Conservation (phyloP, 2,113 vertebrate species). For the Eclectus roratus region DNA sequence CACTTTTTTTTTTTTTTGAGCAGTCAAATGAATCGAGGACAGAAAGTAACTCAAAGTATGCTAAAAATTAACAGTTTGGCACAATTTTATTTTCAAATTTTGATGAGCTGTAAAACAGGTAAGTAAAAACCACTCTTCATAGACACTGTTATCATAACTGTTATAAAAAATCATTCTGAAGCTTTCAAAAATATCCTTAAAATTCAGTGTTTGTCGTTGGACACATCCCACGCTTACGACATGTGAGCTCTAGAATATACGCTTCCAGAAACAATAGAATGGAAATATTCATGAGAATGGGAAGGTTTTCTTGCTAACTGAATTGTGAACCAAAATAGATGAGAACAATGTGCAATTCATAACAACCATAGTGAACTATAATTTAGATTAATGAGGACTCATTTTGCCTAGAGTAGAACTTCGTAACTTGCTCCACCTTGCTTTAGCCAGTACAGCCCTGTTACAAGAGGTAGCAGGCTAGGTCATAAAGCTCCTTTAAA, state of each 20-base stretch:
- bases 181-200: neutral
- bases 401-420: neutral
- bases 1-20: neutral
- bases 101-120: neutral
- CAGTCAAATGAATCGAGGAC: neutral
- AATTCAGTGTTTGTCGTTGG: neutral
- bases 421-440: neutral
- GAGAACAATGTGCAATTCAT: slow-evolving; percentile 7
- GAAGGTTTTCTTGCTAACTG: neutral
- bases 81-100: neutral
- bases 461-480: neutral
- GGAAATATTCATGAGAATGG: neutral
- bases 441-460: neutral
- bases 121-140: neutral
- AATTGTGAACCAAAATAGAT: neutral
- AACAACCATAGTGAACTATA: neutral
- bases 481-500: neutral
- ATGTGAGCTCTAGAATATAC: neutral
- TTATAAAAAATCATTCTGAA: neutral
- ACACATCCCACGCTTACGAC: slow-evolving; percentile 3
- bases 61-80: neutral
- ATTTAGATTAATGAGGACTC: neutral
- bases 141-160: neutral
- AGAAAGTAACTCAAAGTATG: neutral
- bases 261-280: slow-evolving; percentile 27